Conservation (phyloP, 1,140 invertebrate genomes). For the Plodia interpunctella region DNA sequence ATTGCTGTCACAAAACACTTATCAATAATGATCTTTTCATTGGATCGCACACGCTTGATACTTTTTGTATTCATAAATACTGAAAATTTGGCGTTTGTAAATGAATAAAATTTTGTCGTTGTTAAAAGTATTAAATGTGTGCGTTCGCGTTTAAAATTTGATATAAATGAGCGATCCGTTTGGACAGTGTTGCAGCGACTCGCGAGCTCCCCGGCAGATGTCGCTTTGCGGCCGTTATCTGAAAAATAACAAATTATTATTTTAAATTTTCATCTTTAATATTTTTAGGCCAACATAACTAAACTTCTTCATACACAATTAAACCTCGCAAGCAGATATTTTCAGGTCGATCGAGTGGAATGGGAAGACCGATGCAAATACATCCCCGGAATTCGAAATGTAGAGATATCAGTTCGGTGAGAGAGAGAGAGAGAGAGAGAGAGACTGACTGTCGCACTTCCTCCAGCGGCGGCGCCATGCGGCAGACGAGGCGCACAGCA, state of each 20-base stretch:
- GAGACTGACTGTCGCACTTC: slow-evolving; percentile 36
- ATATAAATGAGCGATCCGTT: slow-evolving; percentile 3
- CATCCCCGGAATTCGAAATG: too few species aligned
- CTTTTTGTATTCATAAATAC: background rate
- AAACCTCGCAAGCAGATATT: too few species aligned
- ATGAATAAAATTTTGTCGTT: background rate
- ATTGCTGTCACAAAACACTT: background rate
- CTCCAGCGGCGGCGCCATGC: slow-evolving; percentile 80
- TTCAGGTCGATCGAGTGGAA: too few species aligned
- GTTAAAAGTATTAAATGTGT: background rate
- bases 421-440: too few species aligned
- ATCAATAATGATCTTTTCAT: background rate
- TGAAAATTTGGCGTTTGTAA: background rate
- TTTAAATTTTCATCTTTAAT: background rate
- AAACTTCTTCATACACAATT: too few species aligned
- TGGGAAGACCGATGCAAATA: too few species aligned
- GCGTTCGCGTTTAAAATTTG: background rate
- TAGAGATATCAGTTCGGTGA: too few species aligned
- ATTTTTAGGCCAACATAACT: too few species aligned
- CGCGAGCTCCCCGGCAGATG: background rate
- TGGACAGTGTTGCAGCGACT: background rate
- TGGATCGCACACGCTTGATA: background rate
- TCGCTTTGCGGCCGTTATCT: slow-evolving; percentile 25
- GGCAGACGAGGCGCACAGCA: slow-evolving; percentile 79
- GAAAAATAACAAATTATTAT: slow-evolving; percentile 13